A percentile compares a stretch with the other conserved stretches of the same genome.
phyloP scores from a whole-genome alignment of 2,797 vertebrate genomes.

The Labroides dimidiatus region DNA sequence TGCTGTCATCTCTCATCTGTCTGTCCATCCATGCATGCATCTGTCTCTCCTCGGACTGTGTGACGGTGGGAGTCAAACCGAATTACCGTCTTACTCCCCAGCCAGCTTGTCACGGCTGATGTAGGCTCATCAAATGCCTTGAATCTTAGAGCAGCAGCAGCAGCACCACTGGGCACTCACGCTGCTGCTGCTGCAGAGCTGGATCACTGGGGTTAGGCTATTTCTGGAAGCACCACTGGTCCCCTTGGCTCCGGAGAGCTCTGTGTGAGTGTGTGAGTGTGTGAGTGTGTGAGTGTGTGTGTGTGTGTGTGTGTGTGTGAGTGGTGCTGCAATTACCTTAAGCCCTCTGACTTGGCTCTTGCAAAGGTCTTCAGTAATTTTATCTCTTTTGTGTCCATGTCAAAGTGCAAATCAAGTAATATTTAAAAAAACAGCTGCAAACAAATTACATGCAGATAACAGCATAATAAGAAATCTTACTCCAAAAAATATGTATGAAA shows the following conservation, averaged over 20 bases:
- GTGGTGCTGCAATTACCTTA: slow-evolving; percentile 21
- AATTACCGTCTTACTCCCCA: slow-evolving; percentile 48
- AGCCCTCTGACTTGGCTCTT: slow-evolving; percentile 31
- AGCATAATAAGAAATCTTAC: background rate
- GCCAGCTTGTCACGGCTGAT: slow-evolving; percentile 67
- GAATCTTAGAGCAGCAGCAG: slow-evolving; percentile 42
- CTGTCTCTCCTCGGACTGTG: slow-evolving; percentile 35
- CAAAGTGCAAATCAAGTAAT: slow-evolving; percentile 1
- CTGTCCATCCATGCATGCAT: slow-evolving; percentile 37
- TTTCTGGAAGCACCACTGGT: slow-evolving; percentile 73
- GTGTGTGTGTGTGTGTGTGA: background rate
- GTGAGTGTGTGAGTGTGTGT: no score
- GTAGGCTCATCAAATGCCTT: slow-evolving; percentile 67
- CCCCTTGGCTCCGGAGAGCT: slow-evolving; percentile 37
- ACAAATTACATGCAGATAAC: background rate
- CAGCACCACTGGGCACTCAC: slow-evolving; percentile 47
- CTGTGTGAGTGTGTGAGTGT: background rate
- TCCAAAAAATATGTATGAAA: no score
- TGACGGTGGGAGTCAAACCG: slow-evolving; percentile 54
- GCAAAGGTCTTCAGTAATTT: slow-evolving; percentile 27
- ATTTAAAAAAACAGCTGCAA: background rate
- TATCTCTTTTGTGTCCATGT: slow-evolving; percentile 9
- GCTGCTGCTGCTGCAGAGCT: slow-evolving; percentile 40
- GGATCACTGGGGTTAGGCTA: slow-evolving; percentile 69
- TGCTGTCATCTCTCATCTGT: slow-evolving; percentile 52